Conservation (phyloP, 2,797 vertebrate genomes). For the Macropus fuliginosus region DNA sequence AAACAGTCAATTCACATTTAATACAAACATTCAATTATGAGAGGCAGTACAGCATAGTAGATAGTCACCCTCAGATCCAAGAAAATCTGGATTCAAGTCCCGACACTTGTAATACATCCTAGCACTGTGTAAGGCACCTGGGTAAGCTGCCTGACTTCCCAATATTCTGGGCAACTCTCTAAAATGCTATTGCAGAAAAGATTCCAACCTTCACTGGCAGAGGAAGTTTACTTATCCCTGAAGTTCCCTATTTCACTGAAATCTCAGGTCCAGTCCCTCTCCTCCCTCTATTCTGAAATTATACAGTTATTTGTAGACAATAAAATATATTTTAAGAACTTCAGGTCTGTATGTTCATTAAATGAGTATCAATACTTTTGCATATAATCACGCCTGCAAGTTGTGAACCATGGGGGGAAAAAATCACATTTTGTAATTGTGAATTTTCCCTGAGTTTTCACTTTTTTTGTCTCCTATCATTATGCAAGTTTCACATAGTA, state of each 20-base stretch:
- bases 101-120: not conserved
- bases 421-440: constrained; percentile 36
- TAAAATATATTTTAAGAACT: constrained; percentile 56
- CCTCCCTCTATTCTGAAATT: constrained; percentile 36
- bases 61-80: not conserved
- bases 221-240: not conserved
- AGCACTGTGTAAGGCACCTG: not conserved
- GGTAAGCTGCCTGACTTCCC: not conserved
- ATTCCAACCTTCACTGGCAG: not conserved
- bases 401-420: not conserved
- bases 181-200: not conserved
- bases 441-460: constrained; percentile 24
- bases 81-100: not conserved
- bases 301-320: constrained; percentile 39
- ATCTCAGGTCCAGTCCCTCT: not conserved
- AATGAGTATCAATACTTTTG: not conserved
- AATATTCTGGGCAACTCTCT: not conserved
- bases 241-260: not conserved
- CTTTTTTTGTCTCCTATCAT: constrained; percentile 15
- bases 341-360: constrained; percentile 47
- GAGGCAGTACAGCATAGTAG: not conserved
- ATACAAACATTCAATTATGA: not conserved
- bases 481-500: constrained; percentile 23
- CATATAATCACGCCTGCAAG: not conserved
- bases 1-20: not conserved